Base-by-base conservation (phyloP, 2,888 invertebrate species). In the Caenorhabditis zanzibari region DNA sequence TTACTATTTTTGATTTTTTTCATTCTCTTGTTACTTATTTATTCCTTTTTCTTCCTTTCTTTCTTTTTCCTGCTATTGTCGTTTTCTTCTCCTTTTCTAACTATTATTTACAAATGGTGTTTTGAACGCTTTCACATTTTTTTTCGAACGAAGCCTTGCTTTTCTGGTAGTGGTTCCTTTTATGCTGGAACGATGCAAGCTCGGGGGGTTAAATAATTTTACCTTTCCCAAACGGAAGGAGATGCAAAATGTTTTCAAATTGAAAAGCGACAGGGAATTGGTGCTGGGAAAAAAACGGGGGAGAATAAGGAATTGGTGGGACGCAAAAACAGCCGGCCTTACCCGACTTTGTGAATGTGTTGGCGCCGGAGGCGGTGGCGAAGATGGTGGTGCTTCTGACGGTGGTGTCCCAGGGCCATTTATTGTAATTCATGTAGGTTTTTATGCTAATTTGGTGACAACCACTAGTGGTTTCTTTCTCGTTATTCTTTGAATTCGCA, bases 41-140 rank as follows among this genome's bases (percentile, higher is more conserved):
- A 38, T 47, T 59, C 59, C n/a, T 49, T 24, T 59, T 49, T 58
- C n/a, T 72, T 32, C 38, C 64, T 66, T 56, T 49, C 41, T 58
- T 47, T 28, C 47, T 24, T 54, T 38, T 63, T 32, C n/a, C 35
- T 32, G 19, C 41, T 61, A 44, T 59, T 59, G 44, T 59, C 32
- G 59, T 72, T 35, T 63, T 28, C 56, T 63, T 56, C 28, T 75
- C 35, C 35, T 64, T 66, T 41, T 58, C 41, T 44, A 59, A 77
- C 76, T 77, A 77, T 69, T 77, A 69, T 69, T 77, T 77, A 77
- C 76, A 69, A 77, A 77, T 77, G 76, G 68, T 66, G 76, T 77
- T 77, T 77, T 77, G 76, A 77, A 69, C 69, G 76, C 69, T 59
- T 66, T 75, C 73, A 61, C 61, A 24, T n/a, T n/a, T 61, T 72